Evolutionary conservation across 2,888 invertebrate species (phyloP).

Genomic region (Chydorus sphaericus): DNA sequence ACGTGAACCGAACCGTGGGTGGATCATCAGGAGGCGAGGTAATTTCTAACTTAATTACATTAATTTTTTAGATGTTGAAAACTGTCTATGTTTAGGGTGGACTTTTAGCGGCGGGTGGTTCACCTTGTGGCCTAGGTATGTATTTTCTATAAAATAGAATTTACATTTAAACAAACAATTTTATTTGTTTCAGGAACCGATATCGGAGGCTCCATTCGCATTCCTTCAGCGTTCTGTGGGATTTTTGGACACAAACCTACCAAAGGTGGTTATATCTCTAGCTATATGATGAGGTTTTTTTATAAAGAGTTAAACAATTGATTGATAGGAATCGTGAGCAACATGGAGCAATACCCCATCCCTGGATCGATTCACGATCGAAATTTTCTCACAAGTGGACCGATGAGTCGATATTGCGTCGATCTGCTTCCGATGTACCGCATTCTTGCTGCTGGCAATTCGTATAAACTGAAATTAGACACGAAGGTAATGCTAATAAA

Average conservation of each 20-base stretch:
- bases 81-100: slow-evolving; percentile 41
- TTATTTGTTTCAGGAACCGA: slow-evolving; percentile 82
- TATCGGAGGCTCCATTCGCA: slow-evolving; percentile 91
- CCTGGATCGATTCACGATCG: slow-evolving; percentile 47
- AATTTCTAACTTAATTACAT: slow-evolving; percentile 30
- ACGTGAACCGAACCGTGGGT: slow-evolving; percentile 52
- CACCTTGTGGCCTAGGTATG: slow-evolving; percentile 23
- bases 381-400: slow-evolving; percentile 72
- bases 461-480: slow-evolving; percentile 43
- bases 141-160: background rate
- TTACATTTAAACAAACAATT: slow-evolving; percentile 38
- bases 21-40: slow-evolving; percentile 86
- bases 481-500: slow-evolving; percentile 33
- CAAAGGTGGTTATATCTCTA: too few species aligned
- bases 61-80: background rate
- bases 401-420: slow-evolving; percentile 70
- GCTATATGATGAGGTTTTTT: too few species aligned
- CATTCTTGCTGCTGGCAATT: slow-evolving; percentile 49
- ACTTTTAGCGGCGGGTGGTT: slow-evolving; percentile 59
- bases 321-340: slow-evolving; percentile 55
- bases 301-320: too few species aligned
- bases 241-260: slow-evolving; percentile 74
- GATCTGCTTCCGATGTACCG: slow-evolving; percentile 67
- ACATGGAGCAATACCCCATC: slow-evolving; percentile 51
- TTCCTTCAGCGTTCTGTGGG: slow-evolving; percentile 81